These are phyloP conservation scores for Delia radicum DNA, from an alignment of 1,140 invertebrate genomes.

Conservation along the genomic window DNA sequence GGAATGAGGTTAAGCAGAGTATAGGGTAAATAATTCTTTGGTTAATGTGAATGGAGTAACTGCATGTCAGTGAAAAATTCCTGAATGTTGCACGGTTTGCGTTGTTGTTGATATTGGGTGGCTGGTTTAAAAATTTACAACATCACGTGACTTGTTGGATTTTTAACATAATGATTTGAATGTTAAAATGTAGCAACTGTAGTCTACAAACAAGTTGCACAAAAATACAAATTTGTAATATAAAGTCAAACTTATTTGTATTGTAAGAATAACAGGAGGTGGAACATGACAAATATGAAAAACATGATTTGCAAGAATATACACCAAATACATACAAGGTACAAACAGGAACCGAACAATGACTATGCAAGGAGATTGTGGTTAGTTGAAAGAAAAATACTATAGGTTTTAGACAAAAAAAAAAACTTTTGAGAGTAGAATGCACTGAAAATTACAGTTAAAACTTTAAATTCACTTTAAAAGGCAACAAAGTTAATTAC, in stretches of 20 bases:
- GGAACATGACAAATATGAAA: neutral
- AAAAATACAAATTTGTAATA: neutral
- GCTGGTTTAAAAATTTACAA: neutral
- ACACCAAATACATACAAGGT: no score
- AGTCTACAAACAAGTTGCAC: neutral
- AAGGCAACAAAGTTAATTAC: no score
- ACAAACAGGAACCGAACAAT: no score
- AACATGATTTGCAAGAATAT: no score
- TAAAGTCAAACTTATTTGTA: neutral
- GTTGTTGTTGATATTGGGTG: neutral
- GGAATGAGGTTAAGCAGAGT: no score
- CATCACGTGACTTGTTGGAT: neutral
- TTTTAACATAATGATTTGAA: neutral
- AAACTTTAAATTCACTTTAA: no score
- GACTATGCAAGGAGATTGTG: no score
- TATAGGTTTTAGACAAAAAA: no score
- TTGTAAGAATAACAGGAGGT: neutral
- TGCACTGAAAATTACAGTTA: no score
- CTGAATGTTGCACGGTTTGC: neutral
- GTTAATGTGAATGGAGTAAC: neutral
- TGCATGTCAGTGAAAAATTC: neutral
- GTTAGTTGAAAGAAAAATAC: no score
- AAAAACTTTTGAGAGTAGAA: no score
- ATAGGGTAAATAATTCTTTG: neutral
- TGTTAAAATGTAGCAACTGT: neutral